Percentiles rank a stretch among this genome's conserved stretches.
Conservation (phyloP, 2,113 vertebrate genomes). For the Rattus norvegicus region DNA sequence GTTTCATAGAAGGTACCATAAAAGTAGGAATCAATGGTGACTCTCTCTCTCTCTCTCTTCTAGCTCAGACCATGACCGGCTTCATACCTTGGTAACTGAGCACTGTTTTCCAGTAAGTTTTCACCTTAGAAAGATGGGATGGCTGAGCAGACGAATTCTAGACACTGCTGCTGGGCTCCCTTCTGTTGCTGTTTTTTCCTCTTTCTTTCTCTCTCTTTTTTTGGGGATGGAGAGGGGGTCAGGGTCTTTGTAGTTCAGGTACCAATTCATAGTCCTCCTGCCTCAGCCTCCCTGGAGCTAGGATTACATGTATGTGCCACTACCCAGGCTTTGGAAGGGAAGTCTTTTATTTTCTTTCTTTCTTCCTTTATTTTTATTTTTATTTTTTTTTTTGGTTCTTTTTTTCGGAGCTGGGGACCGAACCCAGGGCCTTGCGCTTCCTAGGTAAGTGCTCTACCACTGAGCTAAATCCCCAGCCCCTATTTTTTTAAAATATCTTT, state of each 20-base stretch:
- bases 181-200: not conserved
- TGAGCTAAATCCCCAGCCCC: too few relatives aligned
- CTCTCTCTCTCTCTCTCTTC: conserved; percentile 25
- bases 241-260: not conserved
- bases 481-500: not conserved
- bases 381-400: too few relatives aligned
- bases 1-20: not conserved
- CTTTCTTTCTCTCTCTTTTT: not conserved
- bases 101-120: conserved; percentile 94
- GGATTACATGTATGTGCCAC: not conserved
- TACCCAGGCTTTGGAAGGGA: not conserved
- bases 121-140: not conserved
- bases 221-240: too few relatives aligned
- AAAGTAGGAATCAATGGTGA: conserved; percentile 22
- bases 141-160: not conserved
- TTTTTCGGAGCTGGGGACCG: too few relatives aligned
- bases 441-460: too few relatives aligned
- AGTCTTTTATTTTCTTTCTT: not conserved
- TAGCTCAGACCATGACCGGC: conserved; percentile 82
- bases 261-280: not conserved
- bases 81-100: conserved; percentile 95
- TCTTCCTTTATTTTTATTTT: not conserved
- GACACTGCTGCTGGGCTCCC: not conserved
- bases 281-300: not conserved
- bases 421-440: too few relatives aligned